Evolutionary conservation across 2,113 vertebrate genomes (phyloP).

Genomic region (Felis catus): DNA sequence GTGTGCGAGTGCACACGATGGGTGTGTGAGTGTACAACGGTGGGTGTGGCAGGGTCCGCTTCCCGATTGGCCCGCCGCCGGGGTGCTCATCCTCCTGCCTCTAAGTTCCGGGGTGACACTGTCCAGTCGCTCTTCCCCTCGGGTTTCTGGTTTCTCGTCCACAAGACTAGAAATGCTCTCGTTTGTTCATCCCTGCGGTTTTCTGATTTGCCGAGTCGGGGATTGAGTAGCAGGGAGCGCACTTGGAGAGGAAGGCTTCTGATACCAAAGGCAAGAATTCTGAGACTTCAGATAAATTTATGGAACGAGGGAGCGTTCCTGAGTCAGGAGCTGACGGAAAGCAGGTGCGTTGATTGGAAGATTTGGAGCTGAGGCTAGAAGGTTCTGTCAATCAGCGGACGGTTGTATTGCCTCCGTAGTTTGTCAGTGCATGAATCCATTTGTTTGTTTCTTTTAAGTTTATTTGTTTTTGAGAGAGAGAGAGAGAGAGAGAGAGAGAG

Average conservation of each 20-base stretch:
- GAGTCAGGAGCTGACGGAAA: background rate
- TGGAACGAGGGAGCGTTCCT: background rate
- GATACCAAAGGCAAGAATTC: background rate
- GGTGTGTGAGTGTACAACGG: background rate
- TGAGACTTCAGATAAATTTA: background rate
- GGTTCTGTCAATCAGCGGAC: background rate
- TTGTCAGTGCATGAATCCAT: background rate
- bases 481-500: too few species aligned
- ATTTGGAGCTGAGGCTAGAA: background rate
- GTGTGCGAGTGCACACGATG: background rate
- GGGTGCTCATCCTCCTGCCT: fast-evolving
- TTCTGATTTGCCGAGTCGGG: background rate
- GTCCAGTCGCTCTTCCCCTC: background rate
- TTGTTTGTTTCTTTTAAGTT: too few species aligned
- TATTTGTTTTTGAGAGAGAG: too few species aligned
- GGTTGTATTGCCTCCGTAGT: background rate
- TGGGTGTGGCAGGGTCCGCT: fast-evolving
- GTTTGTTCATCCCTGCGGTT: background rate
- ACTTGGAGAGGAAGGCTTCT: background rate
- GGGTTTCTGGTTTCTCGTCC: background rate
- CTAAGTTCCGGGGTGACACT: background rate
- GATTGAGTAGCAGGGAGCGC: background rate
- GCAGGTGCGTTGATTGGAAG: background rate
- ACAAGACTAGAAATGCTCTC: background rate
- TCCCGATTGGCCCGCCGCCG: fast-evolving